A percentile compares a stretch with the other conserved stretches of the same genome.
Evolutionary conservation across 2,113 vertebrate species (phyloP).

Genomic region (Lagopus leucura): DNA sequence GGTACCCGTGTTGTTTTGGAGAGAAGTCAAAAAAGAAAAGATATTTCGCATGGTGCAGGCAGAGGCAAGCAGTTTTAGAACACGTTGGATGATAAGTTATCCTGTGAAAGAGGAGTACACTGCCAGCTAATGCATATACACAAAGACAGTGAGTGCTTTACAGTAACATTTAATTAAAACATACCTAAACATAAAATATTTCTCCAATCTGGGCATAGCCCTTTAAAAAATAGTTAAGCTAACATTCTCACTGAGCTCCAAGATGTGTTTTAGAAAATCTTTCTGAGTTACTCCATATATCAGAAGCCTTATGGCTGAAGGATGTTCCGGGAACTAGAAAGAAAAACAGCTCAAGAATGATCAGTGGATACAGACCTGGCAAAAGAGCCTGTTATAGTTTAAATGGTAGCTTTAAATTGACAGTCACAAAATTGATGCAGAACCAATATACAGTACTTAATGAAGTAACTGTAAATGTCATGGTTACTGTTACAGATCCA

Average conservation of each 20-base stretch:
- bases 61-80: background rate
- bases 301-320: background rate
- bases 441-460: background rate
- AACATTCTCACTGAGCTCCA: background rate
- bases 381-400: background rate
- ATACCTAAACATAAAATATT: background rate
- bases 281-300: background rate
- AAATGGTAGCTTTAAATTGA: background rate
- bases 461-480: background rate
- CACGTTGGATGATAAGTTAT: background rate
- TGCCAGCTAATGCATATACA: background rate
- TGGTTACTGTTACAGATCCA: background rate
- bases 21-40: background rate
- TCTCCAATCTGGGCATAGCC: background rate
- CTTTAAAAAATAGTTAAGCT: background rate
- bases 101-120: background rate
- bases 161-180: background rate
- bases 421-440: background rate
- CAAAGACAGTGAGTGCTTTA: background rate
- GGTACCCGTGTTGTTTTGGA: background rate
- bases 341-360: background rate
- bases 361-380: background rate
- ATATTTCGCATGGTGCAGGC: background rate
- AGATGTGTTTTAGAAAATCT: background rate
- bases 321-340: background rate